Conservation (phyloP, 2,888 invertebrate species). For the Bellardia pandia region DNA sequence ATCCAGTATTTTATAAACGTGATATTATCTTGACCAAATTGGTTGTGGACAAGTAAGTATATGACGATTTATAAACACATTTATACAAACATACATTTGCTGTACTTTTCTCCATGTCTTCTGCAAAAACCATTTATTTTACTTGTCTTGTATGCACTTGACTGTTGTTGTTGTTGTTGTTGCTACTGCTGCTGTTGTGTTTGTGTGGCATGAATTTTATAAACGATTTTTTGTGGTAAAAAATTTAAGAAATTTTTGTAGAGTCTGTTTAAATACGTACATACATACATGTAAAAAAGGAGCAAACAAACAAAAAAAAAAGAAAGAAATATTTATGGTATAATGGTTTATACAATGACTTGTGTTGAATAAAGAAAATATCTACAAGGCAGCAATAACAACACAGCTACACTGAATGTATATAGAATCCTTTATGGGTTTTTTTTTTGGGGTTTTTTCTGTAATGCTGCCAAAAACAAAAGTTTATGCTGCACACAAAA, state of each 20-base stretch:
- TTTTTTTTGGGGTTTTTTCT: constrained; percentile 35
- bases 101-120: constrained; percentile 35
- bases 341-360: constrained; percentile 67
- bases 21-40: constrained; percentile 95
- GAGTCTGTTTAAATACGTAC: constrained; percentile 16
- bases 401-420: constrained; percentile 11
- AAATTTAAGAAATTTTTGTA: constrained; percentile 61
- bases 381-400: constrained; percentile 24
- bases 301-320: constrained; percentile 19
- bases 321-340: constrained; percentile 60
- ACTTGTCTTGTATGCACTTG: constrained; percentile 18
- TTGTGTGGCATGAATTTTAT: constrained; percentile 58
- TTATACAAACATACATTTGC: neutral
- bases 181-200: constrained; percentile 24
- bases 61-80: constrained; percentile 41
- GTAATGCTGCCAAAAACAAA: constrained; percentile 70
- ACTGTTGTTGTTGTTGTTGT: constrained; percentile 21
- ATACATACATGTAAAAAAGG: neutral
- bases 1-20: constrained; percentile 96
- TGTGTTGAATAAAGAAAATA: constrained; percentile 46
- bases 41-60: constrained; percentile 91
- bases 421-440: constrained; percentile 24
- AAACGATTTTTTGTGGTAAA: constrained; percentile 67
- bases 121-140: constrained; percentile 50
- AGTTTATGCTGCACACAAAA: constrained; percentile 61